Evolutionary conservation across 1,140 invertebrate species (phyloP), one percentile per base, ranked within the genome.

Genomic region (Trachelipus rathkii): DNA sequence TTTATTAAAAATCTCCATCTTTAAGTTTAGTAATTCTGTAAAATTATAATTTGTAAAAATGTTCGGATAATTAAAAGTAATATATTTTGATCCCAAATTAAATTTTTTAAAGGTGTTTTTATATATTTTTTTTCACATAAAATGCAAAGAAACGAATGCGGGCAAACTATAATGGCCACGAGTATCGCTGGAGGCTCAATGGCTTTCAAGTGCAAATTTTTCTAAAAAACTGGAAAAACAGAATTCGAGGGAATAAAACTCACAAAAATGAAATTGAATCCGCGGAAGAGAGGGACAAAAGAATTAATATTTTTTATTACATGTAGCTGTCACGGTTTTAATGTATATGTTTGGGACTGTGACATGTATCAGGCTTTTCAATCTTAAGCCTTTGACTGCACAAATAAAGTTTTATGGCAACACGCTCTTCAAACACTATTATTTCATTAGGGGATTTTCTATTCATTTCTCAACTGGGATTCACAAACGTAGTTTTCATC

Each of bases 251-350:
- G 46, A 50, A 50, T 50, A n/a, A n/a, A n/a, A n/a, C n/a, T 50
- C 46, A 50, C 46, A 9, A 15, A 50, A 15, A 9, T 50, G 46
- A 50, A 50, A 50, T 50, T 50, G 46, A 50, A 50, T 50, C 46
- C 46, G 9, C 46, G 46, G 46, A 50, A 50, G 9, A 50, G 46
- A 50, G 46, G 46, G 46, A 50, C 46, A 50, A 50, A 50, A 50
- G 46, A 50, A 50, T 50, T 50, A 10, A 50, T 50, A 50, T 50
- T 50, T 50, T 50, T 50, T 50, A 50, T 50, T 50, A 50, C 46
- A 50, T 50, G 9, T 50, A 50, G 46, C 46, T 50, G 46, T 50
- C 46, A 15, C 9, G 46, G 46, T 50, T 15, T 15, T 50, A 50
- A 50, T 50, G 46, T 50, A 50, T 50, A 50, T 15, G 46, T 50